Conservation (phyloP, 2,113 vertebrate genomes). For the Ammospiza nelsoni region DNA sequence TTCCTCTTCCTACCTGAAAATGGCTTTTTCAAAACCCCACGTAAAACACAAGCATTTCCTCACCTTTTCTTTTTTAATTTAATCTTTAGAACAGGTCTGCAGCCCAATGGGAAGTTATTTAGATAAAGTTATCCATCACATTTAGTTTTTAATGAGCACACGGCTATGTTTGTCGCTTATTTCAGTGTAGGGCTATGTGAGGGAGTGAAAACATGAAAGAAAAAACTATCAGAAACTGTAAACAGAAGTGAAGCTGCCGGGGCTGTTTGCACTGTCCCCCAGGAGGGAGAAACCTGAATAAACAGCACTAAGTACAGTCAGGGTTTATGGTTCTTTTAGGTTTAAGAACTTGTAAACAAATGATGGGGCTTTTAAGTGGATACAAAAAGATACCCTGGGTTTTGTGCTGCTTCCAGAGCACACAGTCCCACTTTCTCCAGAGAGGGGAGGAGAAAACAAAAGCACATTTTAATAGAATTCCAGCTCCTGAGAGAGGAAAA, state of each 20-base stretch:
- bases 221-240: constrained; percentile 30
- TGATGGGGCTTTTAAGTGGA: neutral
- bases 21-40: neutral
- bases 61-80: neutral
- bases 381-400: neutral
- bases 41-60: neutral
- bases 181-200: neutral
- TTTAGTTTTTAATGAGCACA: neutral
- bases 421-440: neutral
- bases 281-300: constrained; percentile 35
- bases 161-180: neutral
- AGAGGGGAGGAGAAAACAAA: neutral
- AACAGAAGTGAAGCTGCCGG: constrained; percentile 24
- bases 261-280: constrained; percentile 33
- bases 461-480: neutral
- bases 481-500: neutral
- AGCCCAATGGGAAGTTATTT: neutral
- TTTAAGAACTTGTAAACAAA: constrained; percentile 26
- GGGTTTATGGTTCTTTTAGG: neutral
- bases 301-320: neutral
- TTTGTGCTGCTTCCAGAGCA: neutral
- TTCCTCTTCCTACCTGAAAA: neutral
- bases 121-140: neutral
- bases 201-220: constrained; percentile 44
- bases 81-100: neutral